These are phyloP conservation scores for Abrostola tripartita DNA, from an alignment of 2,888 invertebrate genomes.

Conservation along the genomic window DNA sequence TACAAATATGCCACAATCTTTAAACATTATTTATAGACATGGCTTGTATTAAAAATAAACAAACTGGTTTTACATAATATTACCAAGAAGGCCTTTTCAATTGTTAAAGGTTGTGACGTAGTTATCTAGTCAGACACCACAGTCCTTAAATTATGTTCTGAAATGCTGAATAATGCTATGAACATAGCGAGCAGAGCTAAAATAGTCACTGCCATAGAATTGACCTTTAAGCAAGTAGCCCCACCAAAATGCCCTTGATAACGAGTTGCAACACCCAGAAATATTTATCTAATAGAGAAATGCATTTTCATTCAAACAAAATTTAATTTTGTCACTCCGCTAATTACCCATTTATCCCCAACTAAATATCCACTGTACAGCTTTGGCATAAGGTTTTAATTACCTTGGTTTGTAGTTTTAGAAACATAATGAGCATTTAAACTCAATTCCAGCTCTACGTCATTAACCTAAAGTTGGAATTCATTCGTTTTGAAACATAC, in stretches of 20 bases:
- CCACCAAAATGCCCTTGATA: constrained; percentile 8
- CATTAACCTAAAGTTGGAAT: constrained; percentile 26
- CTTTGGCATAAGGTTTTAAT: constrained; percentile 20
- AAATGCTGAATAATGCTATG: too few species aligned
- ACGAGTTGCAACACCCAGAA: constrained; percentile 36
- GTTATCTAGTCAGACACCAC: too few species aligned
- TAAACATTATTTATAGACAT: too few species aligned
- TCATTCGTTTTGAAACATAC: constrained; percentile 5
- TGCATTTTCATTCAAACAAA: constrained; percentile 58
- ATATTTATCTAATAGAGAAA: constrained; percentile 45
- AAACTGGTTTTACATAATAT: too few species aligned
- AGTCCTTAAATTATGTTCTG: too few species aligned
- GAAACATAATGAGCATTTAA: constrained; percentile 6
- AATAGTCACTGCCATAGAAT: not conserved
- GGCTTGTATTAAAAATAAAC: too few species aligned
- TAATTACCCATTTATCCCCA: constrained; percentile 52
- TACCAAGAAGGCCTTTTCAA: too few species aligned
- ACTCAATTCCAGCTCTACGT: constrained; percentile 39
- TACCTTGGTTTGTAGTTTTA: not conserved
- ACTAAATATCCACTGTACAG: constrained; percentile 26
- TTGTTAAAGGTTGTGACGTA: too few species aligned
- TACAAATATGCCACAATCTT: too few species aligned
- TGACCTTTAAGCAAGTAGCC: not conserved
- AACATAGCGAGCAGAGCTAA: not conserved
- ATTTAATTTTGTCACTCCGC: constrained; percentile 52